phyloP scores from a whole-genome alignment of 2,113 vertebrate genomes.

The Platycercus adscitus region DNA sequence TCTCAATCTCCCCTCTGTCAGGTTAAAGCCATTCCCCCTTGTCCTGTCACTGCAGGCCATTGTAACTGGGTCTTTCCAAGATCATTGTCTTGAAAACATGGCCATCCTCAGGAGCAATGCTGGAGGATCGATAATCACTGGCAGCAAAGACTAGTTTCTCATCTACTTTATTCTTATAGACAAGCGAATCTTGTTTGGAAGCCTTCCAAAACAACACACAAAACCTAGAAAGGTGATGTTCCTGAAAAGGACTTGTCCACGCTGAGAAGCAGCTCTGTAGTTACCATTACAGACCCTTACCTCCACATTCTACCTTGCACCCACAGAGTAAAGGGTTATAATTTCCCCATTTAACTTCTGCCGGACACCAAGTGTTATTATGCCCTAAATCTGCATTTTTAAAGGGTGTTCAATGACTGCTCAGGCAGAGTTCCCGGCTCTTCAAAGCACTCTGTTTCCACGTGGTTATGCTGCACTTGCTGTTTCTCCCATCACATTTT shows the following conservation, averaged over 20 bases:
- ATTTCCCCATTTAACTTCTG: background rate
- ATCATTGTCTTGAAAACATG: background rate
- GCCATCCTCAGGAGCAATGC: background rate
- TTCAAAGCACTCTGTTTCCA: background rate
- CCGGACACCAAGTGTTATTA: background rate
- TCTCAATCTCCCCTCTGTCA: background rate
- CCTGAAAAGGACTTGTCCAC: background rate
- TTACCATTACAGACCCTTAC: background rate
- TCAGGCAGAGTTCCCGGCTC: background rate
- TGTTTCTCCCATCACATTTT: background rate
- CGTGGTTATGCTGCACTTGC: fast-evolving
- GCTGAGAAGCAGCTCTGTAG: background rate
- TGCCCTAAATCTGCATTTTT: background rate
- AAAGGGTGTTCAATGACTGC: background rate
- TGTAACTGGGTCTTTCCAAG: background rate
- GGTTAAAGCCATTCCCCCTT: background rate
- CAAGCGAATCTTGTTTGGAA: background rate
- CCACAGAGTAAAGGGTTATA: background rate
- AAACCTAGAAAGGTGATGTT: background rate
- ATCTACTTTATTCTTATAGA: background rate
- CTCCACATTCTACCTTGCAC: background rate
- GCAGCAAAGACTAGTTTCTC: background rate
- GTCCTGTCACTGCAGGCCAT: background rate
- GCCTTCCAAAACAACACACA: background rate
- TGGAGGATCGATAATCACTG: background rate